These are phyloP conservation scores for Phalera bucephala DNA, from an alignment of 2,888 invertebrate genomes.

Conservation along the genomic window DNA sequence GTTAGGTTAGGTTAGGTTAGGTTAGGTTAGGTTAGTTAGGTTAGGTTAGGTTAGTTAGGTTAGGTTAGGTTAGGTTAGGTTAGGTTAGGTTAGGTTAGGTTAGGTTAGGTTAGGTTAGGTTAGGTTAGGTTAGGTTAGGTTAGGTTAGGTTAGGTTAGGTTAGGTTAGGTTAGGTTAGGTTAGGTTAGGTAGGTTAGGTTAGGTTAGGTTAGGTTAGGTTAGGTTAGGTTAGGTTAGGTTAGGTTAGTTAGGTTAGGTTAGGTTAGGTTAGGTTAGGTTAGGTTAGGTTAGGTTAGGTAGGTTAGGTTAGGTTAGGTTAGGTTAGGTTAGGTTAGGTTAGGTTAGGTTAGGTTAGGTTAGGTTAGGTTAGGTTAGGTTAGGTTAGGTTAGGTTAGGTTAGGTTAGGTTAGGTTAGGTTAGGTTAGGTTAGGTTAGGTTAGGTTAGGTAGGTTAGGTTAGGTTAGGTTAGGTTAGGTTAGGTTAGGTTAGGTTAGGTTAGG, in stretches of 20 bases:
- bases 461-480: too few species aligned
- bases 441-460: too few species aligned
- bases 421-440: constrained; percentile 9
- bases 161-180: constrained; percentile 10
- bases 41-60: constrained; percentile 3
- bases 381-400: constrained; percentile 12
- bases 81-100: too few species aligned
- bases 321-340: constrained; percentile 12
- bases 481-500: too few species aligned
- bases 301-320: constrained; percentile 10
- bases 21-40: constrained; percentile 4
- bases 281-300: too few species aligned
- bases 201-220: constrained; percentile 10
- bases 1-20: constrained; percentile 12
- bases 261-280: constrained; percentile 9
- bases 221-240: constrained; percentile 12
- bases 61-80: constrained; percentile 12
- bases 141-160: constrained; percentile 11
- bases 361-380: constrained; percentile 11
- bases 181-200: too few species aligned
- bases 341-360: constrained; percentile 14
- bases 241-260: constrained; percentile 10
- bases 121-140: constrained; percentile 12
- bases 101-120: constrained; percentile 12
- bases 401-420: constrained; percentile 9